Percentiles rank a stretch among this genome's conserved stretches.
Conservation (phyloP, 2,113 vertebrate species). For the Colossoma macropomum region DNA sequence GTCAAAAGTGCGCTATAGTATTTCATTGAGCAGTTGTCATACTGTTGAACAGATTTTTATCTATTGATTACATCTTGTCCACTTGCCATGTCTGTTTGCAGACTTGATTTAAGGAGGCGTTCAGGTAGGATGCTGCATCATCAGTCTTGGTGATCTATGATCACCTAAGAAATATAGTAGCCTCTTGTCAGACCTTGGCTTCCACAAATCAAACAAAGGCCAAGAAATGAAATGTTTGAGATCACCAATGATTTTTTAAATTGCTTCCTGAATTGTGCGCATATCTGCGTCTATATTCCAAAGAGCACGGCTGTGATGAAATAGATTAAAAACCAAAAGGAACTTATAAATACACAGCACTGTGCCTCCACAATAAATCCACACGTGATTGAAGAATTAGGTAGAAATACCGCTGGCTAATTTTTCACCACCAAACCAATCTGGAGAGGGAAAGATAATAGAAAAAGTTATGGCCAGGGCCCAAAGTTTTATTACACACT, state of each 20-base stretch:
- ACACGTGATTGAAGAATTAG: too few species aligned
- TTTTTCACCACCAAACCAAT: too few species aligned
- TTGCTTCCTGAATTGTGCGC: neutral
- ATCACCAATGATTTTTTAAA: neutral
- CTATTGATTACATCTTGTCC: neutral
- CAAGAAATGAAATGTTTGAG: neutral
- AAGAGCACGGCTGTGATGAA: neutral
- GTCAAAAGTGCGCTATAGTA: neutral
- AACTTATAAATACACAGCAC: neutral
- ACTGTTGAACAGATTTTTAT: neutral
- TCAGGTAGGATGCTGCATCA: neutral
- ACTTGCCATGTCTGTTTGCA: neutral
- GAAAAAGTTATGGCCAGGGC: too few species aligned
- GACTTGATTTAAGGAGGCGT: neutral
- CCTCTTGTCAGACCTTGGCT: neutral
- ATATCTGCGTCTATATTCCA: neutral
- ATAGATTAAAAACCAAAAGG: neutral
- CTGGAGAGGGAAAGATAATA: too few species aligned
- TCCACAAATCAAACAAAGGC: neutral
- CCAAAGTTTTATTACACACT: too few species aligned
- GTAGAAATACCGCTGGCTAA: too few species aligned
- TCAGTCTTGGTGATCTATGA: neutral
- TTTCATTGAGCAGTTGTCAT: neutral
- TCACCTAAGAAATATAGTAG: neutral
- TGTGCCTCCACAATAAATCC: too few species aligned